These are phyloP conservation scores for Liopterus haemorrhoidalis DNA, from an alignment of 2,888 invertebrate genomes.

Conservation along the genomic window DNA sequence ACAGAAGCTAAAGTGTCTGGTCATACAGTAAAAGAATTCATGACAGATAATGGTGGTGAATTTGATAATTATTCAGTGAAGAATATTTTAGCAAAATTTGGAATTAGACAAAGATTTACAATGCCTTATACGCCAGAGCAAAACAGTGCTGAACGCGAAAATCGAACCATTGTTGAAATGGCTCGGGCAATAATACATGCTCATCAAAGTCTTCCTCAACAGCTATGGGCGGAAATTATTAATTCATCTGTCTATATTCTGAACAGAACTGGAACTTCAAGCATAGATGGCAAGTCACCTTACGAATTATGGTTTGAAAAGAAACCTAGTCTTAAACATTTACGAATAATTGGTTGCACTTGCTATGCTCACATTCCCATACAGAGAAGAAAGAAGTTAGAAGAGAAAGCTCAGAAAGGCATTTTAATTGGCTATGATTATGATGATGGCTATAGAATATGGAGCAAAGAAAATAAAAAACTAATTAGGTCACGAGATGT, in stretches of 20 bases:
- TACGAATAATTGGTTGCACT: constrained; percentile 28
- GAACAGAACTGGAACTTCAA: constrained; percentile 32
- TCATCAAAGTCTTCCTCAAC: constrained; percentile 24
- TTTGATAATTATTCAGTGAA: constrained; percentile 33
- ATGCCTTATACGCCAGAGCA: constrained; percentile 31
- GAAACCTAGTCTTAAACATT: constrained; percentile 26
- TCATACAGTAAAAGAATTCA: constrained; percentile 34
- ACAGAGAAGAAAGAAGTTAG: constrained; percentile 16
- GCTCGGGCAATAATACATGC: constrained; percentile 34
- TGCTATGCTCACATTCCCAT: constrained; percentile 15
- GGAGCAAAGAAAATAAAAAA: constrained; percentile 16
- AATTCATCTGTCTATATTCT: constrained; percentile 29
- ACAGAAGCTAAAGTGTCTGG: constrained; percentile 29
- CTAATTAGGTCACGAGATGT: constrained; percentile 10
- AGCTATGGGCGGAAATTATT: constrained; percentile 33
- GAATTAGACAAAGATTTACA: constrained; percentile 29
- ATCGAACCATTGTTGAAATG: constrained; percentile 33
- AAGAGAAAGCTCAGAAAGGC: constrained; percentile 20
- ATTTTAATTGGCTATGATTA: constrained; percentile 33
- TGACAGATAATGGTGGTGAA: constrained; percentile 37
- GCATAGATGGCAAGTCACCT: constrained; percentile 29
- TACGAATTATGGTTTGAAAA: constrained; percentile 32
- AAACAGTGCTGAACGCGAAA: constrained; percentile 32
- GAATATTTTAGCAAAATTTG: constrained; percentile 27
- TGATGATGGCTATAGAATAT: constrained; percentile 31